Evolutionary conservation across 1,140 invertebrate species (phyloP), one percentile per base, ranked within the genome.

Genomic region (Laodelphax striatellus): DNA sequence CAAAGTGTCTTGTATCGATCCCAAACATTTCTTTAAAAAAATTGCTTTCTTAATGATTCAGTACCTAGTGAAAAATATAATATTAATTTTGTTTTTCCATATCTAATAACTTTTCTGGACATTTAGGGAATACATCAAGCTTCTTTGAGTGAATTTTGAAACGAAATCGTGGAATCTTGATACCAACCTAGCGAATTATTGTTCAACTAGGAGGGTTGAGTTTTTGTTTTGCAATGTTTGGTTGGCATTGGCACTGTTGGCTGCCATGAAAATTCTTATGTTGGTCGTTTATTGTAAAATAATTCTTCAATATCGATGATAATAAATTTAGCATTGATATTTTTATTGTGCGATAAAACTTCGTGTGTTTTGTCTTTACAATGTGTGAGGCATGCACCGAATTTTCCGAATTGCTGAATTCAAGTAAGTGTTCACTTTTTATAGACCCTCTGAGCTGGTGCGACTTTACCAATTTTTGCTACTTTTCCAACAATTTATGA

Each of bases 341-440:
- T 56, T 28, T 54, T 34, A 16, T 9, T 50, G 16, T 19, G 46
- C 14, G 16, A 19, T 19, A 19, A 19, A 19, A 50, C 6, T 50
- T 19, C 46, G 46, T 8, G 9, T 50, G 46, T 50, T 46, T 50
- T 34, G 21, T 16, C 21, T 19, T 41, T 5, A 56, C 24, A 28
- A 56, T 56, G 55, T 56, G 55, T 56, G 55, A 56, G 41, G 55
- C 41, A 19, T 56, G 55, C 31, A 41, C 55, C 21, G 55, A 56
- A 17, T 56, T 56, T 56, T 56, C 55, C 1, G 24, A 56, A 56
- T 22, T 56, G 17, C 55, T 56, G 22, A 56, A 41, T 56, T 56
- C 55, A 16, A 28, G 55, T 56, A 56, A 56, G 55, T 56, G 21
- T 28, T 55, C 21, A 55, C 16, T 28, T 28, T 34, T 28, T 28